Evolutionary conservation across 2,888 invertebrate genomes (phyloP).

Genomic region (Ernsta delagoae): DNA sequence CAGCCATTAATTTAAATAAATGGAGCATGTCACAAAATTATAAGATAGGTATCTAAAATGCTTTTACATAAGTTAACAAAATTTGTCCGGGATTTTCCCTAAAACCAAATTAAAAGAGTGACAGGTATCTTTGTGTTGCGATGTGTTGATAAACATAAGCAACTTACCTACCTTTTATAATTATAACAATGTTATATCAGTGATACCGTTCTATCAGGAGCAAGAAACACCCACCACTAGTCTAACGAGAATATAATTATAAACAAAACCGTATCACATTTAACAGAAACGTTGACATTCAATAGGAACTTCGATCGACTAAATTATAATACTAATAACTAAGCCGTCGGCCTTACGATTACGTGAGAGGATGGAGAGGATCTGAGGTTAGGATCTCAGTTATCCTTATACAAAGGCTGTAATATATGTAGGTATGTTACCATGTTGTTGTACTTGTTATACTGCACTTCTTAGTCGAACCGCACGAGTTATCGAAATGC

Average conservation of each 20-base stretch:
- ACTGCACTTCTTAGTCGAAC: neutral
- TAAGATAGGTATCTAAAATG: too few relatives aligned
- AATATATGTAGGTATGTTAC: constrained; percentile 7
- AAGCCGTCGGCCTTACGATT: constrained; percentile 47
- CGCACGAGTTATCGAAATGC: constrained; percentile 1
- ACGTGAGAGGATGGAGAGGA: constrained; percentile 39
- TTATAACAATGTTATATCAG: too few relatives aligned
- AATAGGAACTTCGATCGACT: constrained; percentile 45
- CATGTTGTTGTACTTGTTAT: neutral
- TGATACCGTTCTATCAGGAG: neutral
- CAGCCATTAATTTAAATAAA: too few relatives aligned
- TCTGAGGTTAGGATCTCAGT: constrained; percentile 18
- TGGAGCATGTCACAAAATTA: too few relatives aligned
- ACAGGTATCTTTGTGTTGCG: too few relatives aligned
- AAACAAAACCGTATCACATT: constrained; percentile 21
- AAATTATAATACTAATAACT: constrained; percentile 48
- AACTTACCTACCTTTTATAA: too few relatives aligned
- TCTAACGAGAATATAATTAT: constrained; percentile 5
- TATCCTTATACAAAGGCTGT: constrained; percentile 19
- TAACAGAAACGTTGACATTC: constrained; percentile 36
- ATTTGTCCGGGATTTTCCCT: too few relatives aligned
- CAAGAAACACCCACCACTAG: constrained; percentile 14
- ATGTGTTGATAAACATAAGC: too few relatives aligned
- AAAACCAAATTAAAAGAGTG: too few relatives aligned
- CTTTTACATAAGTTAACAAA: too few relatives aligned